Conservation (phyloP, 2,888 invertebrate genomes). For the Polydrusus pterygomalis region DNA sequence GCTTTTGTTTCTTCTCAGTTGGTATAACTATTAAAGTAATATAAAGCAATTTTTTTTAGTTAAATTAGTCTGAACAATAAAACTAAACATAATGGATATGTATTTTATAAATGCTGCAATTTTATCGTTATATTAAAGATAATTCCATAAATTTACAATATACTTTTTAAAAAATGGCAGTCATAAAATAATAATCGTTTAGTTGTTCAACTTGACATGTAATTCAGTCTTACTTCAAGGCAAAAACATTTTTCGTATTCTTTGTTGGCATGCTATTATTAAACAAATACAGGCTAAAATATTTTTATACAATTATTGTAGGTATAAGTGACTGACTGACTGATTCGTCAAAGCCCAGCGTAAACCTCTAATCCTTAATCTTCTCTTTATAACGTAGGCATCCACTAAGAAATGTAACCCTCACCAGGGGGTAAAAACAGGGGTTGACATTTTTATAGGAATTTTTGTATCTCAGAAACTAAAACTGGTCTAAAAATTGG, state of each 20-base stretch:
- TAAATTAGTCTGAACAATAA: neutral
- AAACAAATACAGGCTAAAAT: neutral
- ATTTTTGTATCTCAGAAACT: too few relatives aligned
- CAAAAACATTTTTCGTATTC: conserved; percentile 13
- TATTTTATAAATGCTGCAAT: neutral
- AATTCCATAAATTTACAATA: neutral
- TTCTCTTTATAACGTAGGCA: too few relatives aligned
- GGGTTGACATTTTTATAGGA: too few relatives aligned
- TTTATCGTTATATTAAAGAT: neutral
- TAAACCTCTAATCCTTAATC: too few relatives aligned
- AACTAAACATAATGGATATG: conserved; percentile 7
- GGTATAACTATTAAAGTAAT: neutral
- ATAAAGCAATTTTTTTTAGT: conserved; percentile 11
- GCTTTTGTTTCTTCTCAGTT: too few relatives aligned
- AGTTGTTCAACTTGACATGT: neutral
- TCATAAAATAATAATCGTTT: conserved; percentile 6
- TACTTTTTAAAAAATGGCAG: conserved; percentile 2
- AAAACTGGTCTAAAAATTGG: too few relatives aligned
- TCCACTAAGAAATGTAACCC: too few relatives aligned
- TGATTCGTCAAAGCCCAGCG: too few relatives aligned
- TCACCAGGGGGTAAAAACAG: too few relatives aligned
- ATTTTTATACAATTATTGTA: too few relatives aligned
- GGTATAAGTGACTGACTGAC: too few relatives aligned
- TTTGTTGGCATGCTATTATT: neutral
- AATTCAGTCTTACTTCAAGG: conserved; percentile 5